Conservation (phyloP, 2,797 vertebrate species). For the Rhabdomys pumilio region DNA sequence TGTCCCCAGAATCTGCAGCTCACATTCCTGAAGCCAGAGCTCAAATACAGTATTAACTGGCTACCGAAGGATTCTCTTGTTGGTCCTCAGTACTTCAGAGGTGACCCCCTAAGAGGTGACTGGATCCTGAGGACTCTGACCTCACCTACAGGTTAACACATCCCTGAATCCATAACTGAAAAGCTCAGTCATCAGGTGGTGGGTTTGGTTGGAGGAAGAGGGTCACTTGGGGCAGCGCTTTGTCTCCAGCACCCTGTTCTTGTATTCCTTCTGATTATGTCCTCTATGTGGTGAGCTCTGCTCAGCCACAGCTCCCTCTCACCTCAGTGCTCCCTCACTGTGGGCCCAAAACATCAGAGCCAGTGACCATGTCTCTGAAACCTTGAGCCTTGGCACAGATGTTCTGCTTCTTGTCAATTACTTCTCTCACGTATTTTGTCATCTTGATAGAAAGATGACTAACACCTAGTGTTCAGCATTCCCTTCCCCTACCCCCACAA, state of each 20-base stretch:
- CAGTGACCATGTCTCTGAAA: background rate
- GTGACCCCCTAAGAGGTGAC: too few relatives aligned
- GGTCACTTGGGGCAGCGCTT: background rate
- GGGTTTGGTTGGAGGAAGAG: too few relatives aligned
- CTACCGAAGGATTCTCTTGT: background rate
- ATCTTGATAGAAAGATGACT: background rate
- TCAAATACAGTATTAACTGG: background rate
- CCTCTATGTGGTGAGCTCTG: background rate
- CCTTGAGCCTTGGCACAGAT: background rate
- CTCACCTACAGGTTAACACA: background rate
- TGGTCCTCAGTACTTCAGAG: background rate
- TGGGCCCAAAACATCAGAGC: background rate
- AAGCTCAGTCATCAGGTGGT: background rate
- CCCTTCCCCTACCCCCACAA: background rate
- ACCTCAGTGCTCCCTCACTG: background rate
- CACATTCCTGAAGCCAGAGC: too few relatives aligned
- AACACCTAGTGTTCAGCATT: background rate
- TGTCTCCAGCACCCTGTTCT: background rate
- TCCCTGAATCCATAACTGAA: background rate
- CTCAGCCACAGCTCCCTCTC: background rate
- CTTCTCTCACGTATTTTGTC: background rate
- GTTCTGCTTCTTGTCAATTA: background rate
- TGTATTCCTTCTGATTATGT: background rate
- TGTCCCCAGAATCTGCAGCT: background rate
- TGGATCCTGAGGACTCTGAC: background rate